phyloP scores from a whole-genome alignment of 2,797 vertebrate genomes.

The Pseudochaenichthys georgianus region DNA sequence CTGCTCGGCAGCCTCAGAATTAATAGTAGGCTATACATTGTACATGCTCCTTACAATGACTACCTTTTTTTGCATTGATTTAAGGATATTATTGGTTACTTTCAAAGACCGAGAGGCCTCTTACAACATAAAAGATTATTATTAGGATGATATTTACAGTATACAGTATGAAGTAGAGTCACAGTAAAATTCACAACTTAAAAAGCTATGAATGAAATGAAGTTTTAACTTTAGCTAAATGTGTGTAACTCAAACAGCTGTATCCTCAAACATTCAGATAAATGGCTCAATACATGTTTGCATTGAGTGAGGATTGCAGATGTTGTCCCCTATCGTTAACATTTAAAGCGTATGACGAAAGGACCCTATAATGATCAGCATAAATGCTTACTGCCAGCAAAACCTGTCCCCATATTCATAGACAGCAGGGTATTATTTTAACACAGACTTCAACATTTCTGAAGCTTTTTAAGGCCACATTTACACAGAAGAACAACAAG shows the following conservation, averaged over 20 bases:
- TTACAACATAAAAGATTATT: too few species aligned
- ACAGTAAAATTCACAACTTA: neutral
- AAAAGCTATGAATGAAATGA: too few species aligned
- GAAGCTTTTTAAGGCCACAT: neutral
- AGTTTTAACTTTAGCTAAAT: neutral
- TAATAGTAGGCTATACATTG: neutral
- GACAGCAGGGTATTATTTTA: neutral
- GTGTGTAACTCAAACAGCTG: neutral
- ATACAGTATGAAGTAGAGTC: too few species aligned
- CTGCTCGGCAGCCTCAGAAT: conserved; percentile 6
- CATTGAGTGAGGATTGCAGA: neutral
- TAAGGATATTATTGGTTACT: too few species aligned
- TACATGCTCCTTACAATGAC: too few species aligned
- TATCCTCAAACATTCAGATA: neutral
- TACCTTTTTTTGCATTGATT: too few species aligned
- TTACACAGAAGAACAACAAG: neutral
- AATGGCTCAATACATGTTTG: neutral
- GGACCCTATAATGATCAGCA: neutral
- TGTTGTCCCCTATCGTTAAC: neutral
- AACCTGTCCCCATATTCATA: neutral
- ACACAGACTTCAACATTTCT: neutral
- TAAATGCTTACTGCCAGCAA: neutral
- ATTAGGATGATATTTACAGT: too few species aligned
- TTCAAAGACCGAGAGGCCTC: too few species aligned
- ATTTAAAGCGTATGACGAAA: neutral